phyloP scores from a whole-genome alignment of 2,888 invertebrate species.

The Dryobotodes eremita region DNA sequence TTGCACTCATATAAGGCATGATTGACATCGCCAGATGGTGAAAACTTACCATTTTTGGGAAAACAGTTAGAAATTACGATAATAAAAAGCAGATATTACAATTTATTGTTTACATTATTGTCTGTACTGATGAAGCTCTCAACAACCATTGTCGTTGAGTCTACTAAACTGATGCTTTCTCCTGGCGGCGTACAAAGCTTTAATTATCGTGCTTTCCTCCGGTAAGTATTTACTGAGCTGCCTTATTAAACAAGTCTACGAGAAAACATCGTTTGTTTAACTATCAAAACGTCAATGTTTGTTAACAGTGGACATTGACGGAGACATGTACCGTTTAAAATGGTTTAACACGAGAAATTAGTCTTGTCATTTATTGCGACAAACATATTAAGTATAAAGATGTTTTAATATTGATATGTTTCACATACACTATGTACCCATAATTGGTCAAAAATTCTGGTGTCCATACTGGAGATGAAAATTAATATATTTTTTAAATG shows the following conservation, averaged over 20 bases:
- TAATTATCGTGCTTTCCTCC: conserved; percentile 53
- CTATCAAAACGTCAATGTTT: conserved; percentile 51
- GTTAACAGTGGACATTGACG: not conserved
- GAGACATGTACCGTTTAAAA: conserved; percentile 21
- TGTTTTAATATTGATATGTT: not conserved
- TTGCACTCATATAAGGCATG: conserved; percentile 47
- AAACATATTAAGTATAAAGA: not conserved
- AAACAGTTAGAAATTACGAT: conserved; percentile 30
- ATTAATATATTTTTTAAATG: not conserved
- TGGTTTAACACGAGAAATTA: conserved; percentile 17
- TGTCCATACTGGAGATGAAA: not conserved
- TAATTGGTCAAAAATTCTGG: not conserved
- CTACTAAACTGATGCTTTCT: conserved; percentile 42
- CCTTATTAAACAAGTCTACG: conserved; percentile 57
- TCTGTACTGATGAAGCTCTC: not conserved
- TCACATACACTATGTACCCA: not conserved
- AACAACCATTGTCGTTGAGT: not conserved
- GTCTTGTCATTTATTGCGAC: not conserved
- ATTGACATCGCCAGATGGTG: conserved; percentile 65
- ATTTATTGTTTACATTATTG: conserved; percentile 1
- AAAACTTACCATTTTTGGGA: conserved; percentile 49
- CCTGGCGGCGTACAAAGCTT: conserved; percentile 47
- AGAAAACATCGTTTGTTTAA: conserved; percentile 52
- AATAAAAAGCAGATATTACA: conserved; percentile 11
- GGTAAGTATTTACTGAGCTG: conserved; percentile 50